phyloP scores from a whole-genome alignment of 2,888 invertebrate species.

The Serripes groenlandicus region DNA sequence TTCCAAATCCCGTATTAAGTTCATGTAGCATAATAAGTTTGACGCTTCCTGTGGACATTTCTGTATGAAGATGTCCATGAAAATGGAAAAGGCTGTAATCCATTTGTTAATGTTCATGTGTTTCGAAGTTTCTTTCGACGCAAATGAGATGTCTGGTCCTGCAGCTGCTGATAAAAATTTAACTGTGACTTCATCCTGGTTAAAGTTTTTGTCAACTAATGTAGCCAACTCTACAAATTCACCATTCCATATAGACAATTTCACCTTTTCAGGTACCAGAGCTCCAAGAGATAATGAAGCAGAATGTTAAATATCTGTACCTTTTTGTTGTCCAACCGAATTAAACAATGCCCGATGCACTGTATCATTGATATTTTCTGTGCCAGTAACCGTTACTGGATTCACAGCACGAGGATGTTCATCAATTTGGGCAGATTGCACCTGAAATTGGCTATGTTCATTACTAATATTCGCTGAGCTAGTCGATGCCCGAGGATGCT shows the following conservation, averaged over 20 bases:
- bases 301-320: not conserved
- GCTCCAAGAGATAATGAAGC: not conserved
- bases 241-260: constrained; percentile 28
- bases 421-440: no score
- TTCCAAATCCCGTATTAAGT: constrained; percentile 20
- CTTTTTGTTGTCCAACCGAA: no score
- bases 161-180: not conserved
- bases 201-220: not conserved
- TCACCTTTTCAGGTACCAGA: not conserved
- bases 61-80: constrained; percentile 23
- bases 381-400: not conserved
- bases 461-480: no score
- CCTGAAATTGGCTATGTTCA: no score
- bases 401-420: not conserved
- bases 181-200: not conserved
- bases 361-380: not conserved
- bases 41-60: not conserved
- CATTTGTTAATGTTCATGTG: not conserved
- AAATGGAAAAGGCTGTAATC: constrained; percentile 31
- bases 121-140: not conserved
- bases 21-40: constrained; percentile 11
- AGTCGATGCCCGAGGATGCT: no score
- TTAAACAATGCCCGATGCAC: not conserved
- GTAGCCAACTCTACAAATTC: constrained; percentile 19
- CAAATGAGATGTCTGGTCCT: not conserved